Percentiles rank a stretch among this genome's conserved stretches.
Conservation (phyloP, 2,797 vertebrate species). For the Sebastes miniatus region DNA sequence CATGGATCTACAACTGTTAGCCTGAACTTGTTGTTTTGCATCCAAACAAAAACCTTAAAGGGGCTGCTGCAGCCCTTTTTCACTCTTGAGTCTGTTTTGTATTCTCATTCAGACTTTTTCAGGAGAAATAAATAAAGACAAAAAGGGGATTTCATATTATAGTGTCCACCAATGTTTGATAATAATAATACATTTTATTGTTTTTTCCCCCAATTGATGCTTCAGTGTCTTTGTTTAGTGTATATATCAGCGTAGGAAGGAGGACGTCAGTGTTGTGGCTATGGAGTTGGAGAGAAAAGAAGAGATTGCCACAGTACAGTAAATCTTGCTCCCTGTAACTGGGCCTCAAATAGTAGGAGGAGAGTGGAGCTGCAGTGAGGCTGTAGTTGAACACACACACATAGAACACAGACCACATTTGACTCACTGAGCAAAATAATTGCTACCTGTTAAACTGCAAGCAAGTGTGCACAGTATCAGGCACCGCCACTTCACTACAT, state of each 20-base stretch:
- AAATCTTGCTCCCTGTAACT: constrained; percentile 67
- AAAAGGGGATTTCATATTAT: background rate
- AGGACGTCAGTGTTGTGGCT: constrained; percentile 7
- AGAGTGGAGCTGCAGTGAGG: constrained; percentile 61
- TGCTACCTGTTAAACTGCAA: constrained; percentile 53
- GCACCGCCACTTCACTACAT: constrained; percentile 1
- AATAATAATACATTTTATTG: background rate
- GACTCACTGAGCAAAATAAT: constrained; percentile 57
- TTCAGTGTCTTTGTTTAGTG: background rate
- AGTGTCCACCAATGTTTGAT: background rate
- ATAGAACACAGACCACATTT: constrained; percentile 44
- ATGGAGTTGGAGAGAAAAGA: constrained; percentile 6
- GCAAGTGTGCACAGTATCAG: constrained; percentile 27
- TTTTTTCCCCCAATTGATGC: background rate
- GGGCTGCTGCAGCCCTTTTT: constrained; percentile 22
- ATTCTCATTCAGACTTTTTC: constrained; percentile 37
- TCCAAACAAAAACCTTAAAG: constrained; percentile 59
- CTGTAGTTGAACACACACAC: constrained; percentile 28
- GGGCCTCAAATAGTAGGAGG: constrained; percentile 78
- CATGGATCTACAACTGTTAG: constrained; percentile 69
- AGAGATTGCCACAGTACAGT: constrained; percentile 34
- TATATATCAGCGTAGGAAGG: background rate
- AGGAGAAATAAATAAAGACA: constrained; percentile 24
- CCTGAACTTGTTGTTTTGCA: constrained; percentile 57
- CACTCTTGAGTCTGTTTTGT: constrained; percentile 1